Evolutionary conservation across 2,797 vertebrate genomes (phyloP), one percentile per base, ranked within the genome.

Genomic region (Natrix natrix): DNA sequence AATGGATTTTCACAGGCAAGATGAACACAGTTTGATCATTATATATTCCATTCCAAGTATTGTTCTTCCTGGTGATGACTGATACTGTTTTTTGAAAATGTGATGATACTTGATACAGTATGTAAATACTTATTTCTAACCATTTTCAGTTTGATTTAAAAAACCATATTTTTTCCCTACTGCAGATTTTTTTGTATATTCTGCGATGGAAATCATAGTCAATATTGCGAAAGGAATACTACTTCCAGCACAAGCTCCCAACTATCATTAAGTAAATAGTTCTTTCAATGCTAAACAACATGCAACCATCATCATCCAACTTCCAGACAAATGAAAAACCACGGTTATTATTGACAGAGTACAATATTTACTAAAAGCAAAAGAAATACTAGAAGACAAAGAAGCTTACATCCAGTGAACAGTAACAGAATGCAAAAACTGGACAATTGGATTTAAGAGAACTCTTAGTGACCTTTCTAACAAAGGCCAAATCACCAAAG

Each of bases 301-400:
- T 91, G 69, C 4, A 95, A 96, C 94, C 0, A 24, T 20, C 11
- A 54, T 17, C 89, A 69, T 16, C 66, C 66, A 17, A 32, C 66
- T 2, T 7, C 6, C 16, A 74, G n/a, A 37, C 14, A 74, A 74
- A 74, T n/a, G n/a, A 16, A 16, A 74, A 74, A 74, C 66, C 16
- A 37, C 1, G 5, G 6, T 37, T 74, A 69, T 74, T 37, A 37
- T 37, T n/a, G n/a, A 74, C 6, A 74, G 16, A 37, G 66, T 74
- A 37, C 7, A 37, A 74, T 74, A 37, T 37, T 74, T 74, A 37
- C n/a, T 37, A 37, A 74, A 74, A 74, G 66, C 2, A 74, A 74
- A 74, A 74, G 14, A 74, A 74, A 37, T 32, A 37, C 66, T 74
- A 17, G 14, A 74, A 69, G 66, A 69, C 14, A 69, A 69, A 69